Base-by-base conservation (phyloP, 1,140 invertebrate genomes). In the Hyles vespertilio region DNA sequence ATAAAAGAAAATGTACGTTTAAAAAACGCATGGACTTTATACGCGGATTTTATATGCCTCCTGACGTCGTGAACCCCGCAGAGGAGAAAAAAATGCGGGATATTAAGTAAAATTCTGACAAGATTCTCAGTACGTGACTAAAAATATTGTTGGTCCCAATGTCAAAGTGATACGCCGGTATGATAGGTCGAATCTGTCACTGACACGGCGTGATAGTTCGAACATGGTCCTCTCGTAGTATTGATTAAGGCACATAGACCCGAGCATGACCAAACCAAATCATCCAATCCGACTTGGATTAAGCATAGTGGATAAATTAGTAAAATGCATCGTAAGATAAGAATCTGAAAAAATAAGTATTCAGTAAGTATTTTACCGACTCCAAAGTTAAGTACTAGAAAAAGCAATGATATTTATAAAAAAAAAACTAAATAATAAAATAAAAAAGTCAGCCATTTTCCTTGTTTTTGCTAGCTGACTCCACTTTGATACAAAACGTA, bases 291-390 rank as follows among this genome's bases (percentile, higher is more conserved):
- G 69, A 77, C 56, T 84, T 58, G 67, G 70, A 45, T 59, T 74
- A 81, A 84, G 73, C 58, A 68, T 86, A 86, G 83, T 64, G 61
- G 76, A 77, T 84, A 82, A 84, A 81, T 84, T 65, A 65, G 58
- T 47, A 60, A 85, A 84, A 79, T 83, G 84, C 81, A 81, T 78
- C 75, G 84, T 88, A 88, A 88, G 82, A 84, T 88, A 86, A 77
- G 80, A 77, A 61, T 88, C 78, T 84, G 76, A 78, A 84, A 70
- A 64, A 77, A 67, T 62, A 66, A 81, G 82, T 85, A 85, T 85
- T 87, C 72, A 79, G 71, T 86, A 88, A 88, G 84, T 86, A 88
- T 88, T 88, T 86, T 84, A 88, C 79, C 79, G 76, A 84, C 75
- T 78, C 75, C 77, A 80, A 79, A 67, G 70, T 76, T 77, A 81